A percentile compares a stretch with the other conserved stretches of the same genome.
These are phyloP conservation scores for Bombus pyrosoma DNA, from an alignment of 1,140 invertebrate genomes.

Conservation along the genomic window DNA sequence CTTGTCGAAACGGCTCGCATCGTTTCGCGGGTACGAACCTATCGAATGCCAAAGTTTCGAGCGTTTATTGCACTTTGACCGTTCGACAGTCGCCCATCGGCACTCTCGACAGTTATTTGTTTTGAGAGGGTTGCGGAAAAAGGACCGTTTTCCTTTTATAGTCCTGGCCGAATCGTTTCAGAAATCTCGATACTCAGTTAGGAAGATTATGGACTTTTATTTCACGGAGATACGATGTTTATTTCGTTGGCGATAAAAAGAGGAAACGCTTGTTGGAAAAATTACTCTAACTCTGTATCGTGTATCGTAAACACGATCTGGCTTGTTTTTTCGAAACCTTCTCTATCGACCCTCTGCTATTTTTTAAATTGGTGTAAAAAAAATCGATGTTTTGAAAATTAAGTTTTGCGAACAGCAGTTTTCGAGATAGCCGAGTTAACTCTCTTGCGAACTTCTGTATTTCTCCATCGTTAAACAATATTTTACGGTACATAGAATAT, in stretches of 20 bases:
- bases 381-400: too few species aligned
- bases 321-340: too few species aligned
- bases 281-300: too few species aligned
- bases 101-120: constrained; percentile 72
- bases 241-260: not conserved
- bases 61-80: constrained; percentile 70
- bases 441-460: too few species aligned
- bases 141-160: constrained; percentile 14
- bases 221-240: not conserved
- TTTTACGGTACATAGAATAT: too few species aligned
- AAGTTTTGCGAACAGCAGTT: too few species aligned
- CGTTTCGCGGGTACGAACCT: constrained; percentile 34
- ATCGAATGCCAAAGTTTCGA: constrained; percentile 69
- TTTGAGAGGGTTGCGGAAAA: constrained; percentile 53
- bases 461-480: too few species aligned
- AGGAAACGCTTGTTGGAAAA: not conserved
- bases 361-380: too few species aligned
- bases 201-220: constrained; percentile 32
- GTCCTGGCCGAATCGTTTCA: constrained; percentile 15
- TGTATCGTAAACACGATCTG: too few species aligned
- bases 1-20: constrained; percentile 16
- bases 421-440: too few species aligned
- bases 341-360: too few species aligned
- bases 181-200: constrained; percentile 30
- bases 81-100: constrained; percentile 64